phyloP scores from a whole-genome alignment of 2,113 vertebrate species.

The Eurystomus gularis region DNA sequence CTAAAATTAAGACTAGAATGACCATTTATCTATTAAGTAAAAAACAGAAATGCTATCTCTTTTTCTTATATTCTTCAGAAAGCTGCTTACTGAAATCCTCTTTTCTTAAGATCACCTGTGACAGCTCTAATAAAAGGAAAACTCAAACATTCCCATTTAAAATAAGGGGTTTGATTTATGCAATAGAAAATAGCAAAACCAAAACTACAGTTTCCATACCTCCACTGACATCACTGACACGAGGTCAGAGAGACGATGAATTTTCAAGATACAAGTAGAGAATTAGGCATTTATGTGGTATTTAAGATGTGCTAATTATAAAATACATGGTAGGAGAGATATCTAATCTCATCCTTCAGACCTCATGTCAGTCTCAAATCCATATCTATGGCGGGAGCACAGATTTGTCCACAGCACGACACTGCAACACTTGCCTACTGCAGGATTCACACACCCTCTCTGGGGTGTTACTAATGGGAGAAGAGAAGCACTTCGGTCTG shows the following conservation, averaged over 20 bases:
- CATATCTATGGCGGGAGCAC: fast-evolving
- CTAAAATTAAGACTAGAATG: not conserved
- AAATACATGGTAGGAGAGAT: not conserved
- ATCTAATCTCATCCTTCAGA: not conserved
- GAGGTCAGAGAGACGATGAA: not conserved
- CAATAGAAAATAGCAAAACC: not conserved
- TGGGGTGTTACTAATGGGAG: not conserved
- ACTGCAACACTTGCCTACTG: fast-evolving
- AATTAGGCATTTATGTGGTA: not conserved
- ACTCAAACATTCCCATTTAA: slow-evolving; percentile 12
- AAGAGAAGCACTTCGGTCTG: not conserved
- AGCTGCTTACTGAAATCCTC: slow-evolving; percentile 55
- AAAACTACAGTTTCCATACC: not conserved
- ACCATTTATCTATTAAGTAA: not conserved
- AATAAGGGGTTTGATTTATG: not conserved
- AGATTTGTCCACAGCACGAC: not conserved
- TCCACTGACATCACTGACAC: not conserved
- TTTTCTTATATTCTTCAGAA: not conserved
- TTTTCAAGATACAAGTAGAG: not conserved
- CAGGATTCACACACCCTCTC: not conserved
- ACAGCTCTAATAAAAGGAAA: slow-evolving; percentile 68
- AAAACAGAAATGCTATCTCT: not conserved
- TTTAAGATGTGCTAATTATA: not conserved
- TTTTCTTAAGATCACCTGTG: slow-evolving; percentile 57
- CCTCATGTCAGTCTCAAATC: not conserved